Percentiles rank a stretch among this genome's conserved stretches.
These are phyloP conservation scores for Phocides pigmalion DNA, from an alignment of 1,140 invertebrate species.

Conservation along the genomic window DNA sequence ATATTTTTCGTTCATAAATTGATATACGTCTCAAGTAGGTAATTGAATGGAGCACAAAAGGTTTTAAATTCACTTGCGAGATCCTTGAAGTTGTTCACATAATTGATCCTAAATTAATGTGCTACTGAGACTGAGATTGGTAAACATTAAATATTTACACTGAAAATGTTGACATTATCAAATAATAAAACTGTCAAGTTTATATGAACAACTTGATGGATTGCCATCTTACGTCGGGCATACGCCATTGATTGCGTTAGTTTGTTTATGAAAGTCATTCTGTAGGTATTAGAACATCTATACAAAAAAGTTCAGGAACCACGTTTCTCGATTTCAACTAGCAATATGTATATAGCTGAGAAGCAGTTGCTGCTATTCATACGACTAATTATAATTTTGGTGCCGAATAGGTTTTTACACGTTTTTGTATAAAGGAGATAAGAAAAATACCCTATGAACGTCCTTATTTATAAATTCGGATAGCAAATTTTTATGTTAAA, in stretches of 20 bases:
- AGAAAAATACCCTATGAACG: not conserved
- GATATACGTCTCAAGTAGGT: not conserved
- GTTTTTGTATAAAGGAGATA: not conserved
- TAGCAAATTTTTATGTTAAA: too few relatives aligned
- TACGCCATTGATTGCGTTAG: slow-evolving; percentile 25
- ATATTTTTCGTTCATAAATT: slow-evolving; percentile 11
- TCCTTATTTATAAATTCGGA: not conserved
- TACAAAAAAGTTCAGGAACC: not conserved
- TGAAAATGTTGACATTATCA: slow-evolving; percentile 42
- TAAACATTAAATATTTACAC: slow-evolving; percentile 46
- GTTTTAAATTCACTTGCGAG: slow-evolving; percentile 21
- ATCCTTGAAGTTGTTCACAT: slow-evolving; percentile 36
- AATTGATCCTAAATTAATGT: slow-evolving; percentile 24
- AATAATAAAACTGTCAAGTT: slow-evolving; percentile 72
- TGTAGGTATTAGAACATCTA: slow-evolving; percentile 16
- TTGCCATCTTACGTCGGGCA: slow-evolving; percentile 29
- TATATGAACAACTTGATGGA: slow-evolving; percentile 66
- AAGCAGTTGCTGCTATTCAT: slow-evolving; percentile 28
- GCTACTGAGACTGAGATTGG: slow-evolving; percentile 17
- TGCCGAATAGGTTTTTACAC: not conserved
- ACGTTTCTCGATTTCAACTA: slow-evolving; percentile 5
- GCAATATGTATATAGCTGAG: slow-evolving; percentile 31
- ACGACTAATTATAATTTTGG: not conserved
- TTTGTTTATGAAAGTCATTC: slow-evolving; percentile 22
- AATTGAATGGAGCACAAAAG: not conserved